Percentiles rank a stretch among this genome's conserved stretches.
Evolutionary conservation across 2,888 invertebrate species (phyloP).

Genomic region (Drosophila rellima): DNA sequence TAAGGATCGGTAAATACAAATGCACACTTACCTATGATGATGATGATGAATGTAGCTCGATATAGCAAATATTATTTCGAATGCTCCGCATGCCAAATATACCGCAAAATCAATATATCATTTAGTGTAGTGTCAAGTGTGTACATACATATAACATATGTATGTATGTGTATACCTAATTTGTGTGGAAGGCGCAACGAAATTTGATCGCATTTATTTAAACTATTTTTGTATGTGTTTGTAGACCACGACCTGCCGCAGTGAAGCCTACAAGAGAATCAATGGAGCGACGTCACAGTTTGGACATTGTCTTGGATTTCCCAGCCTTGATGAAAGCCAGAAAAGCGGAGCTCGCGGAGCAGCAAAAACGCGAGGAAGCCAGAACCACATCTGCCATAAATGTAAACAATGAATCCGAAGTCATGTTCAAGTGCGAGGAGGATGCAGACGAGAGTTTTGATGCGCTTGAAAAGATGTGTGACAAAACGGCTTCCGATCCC

Average conservation of each 20-base stretch:
- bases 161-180: not conserved
- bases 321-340: constrained; percentile 41
- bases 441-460: constrained; percentile 80
- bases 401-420: not conserved
- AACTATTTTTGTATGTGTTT: not conserved
- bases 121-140: constrained; percentile 27
- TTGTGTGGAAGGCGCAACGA: not conserved
- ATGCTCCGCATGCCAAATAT: constrained; percentile 18
- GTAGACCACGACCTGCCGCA: constrained; percentile 40
- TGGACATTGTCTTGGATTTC: constrained; percentile 77
- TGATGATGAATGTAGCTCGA: constrained; percentile 24
- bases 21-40: constrained; percentile 2
- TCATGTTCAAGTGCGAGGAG: not conserved
- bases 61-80: constrained; percentile 16
- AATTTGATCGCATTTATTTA: not conserved
- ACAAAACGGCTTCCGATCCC: constrained; percentile 84
- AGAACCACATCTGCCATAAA: not conserved
- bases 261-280: constrained; percentile 30
- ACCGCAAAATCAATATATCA: not conserved
- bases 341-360: constrained; percentile 24
- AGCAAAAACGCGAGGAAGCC: constrained; percentile 4
- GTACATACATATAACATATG: not conserved
- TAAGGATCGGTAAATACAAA: constrained; percentile 80
- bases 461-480: constrained; percentile 83
- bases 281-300: constrained; percentile 68